phyloP scores from a whole-genome alignment of 2,113 vertebrate species.

The Archocentrus centrarchus region DNA sequence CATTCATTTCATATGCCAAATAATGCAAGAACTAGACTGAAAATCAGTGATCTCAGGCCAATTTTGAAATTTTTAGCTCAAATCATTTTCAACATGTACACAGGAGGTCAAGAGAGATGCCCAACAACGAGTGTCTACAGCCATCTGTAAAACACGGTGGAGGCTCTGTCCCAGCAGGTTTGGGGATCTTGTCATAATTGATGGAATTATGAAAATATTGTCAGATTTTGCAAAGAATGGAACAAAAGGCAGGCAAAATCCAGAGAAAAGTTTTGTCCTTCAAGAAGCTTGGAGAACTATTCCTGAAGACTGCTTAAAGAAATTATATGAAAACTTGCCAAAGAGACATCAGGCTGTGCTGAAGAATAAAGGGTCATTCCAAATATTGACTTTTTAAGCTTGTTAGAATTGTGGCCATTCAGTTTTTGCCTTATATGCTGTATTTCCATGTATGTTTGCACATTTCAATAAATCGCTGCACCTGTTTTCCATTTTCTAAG shows the following conservation, averaged over 20 bases:
- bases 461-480: too few species aligned
- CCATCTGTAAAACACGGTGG: background rate
- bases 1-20: background rate
- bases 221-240: background rate
- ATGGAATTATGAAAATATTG: background rate
- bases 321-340: background rate
- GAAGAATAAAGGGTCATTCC: too few species aligned
- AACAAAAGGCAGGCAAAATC: background rate
- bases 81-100: background rate
- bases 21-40: too few species aligned
- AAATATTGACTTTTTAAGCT: too few species aligned
- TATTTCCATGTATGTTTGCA: too few species aligned
- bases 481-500: too few species aligned
- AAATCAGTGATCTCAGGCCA: too few species aligned
- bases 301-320: background rate
- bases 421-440: too few species aligned
- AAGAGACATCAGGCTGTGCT: background rate
- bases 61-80: background rate
- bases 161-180: too few species aligned
- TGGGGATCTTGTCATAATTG: background rate
- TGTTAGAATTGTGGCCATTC: too few species aligned
- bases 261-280: background rate
- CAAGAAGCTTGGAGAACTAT: background rate
- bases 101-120: background rate
- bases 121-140: background rate